Conservation (phyloP, 2,888 invertebrate species). For the Pantelozetes paolii region DNA sequence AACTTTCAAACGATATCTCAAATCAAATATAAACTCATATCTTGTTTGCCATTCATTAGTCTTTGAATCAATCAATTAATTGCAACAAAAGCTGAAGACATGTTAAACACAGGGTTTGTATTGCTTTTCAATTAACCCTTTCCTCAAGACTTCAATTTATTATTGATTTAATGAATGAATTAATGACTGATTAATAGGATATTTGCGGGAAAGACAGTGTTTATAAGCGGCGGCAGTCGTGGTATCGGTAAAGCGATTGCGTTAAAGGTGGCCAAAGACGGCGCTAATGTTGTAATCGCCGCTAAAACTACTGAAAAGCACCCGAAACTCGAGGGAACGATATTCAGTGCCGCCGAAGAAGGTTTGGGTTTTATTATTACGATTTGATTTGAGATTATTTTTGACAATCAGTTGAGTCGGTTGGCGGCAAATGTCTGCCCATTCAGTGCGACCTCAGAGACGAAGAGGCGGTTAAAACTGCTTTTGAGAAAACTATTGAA, state of each 20-base stretch:
- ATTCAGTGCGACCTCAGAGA: conserved; percentile 82
- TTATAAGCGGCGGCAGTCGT: conserved; percentile 91
- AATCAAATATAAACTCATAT: too few species aligned
- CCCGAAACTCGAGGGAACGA: conserved; percentile 86
- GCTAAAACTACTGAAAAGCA: conserved; percentile 86
- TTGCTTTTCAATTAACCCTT: conserved; percentile 7
- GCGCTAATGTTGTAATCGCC: conserved; percentile 83
- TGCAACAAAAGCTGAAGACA: not conserved
- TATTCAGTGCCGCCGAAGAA: conserved; percentile 83
- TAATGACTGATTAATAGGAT: conserved; percentile 54
- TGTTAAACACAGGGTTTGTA: conserved; percentile 33
- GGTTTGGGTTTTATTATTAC: conserved; percentile 57
- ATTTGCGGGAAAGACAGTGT: conserved; percentile 80
- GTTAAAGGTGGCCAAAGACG: conserved; percentile 83
- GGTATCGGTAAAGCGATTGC: conserved; percentile 96
- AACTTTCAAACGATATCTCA: not conserved
- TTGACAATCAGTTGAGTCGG: conserved; percentile 65
- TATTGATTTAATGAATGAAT: not conserved
- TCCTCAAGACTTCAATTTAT: not conserved
- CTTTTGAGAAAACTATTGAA: conserved; percentile 69
- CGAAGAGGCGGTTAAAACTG: conserved; percentile 68
- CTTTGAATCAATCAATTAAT: not conserved
- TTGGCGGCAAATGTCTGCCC: conserved; percentile 78
- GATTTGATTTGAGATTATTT: not conserved
- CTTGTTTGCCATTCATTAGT: not conserved